phyloP scores from a whole-genome alignment of 2,888 invertebrate genomes.

The Orchesella flavescens region DNA sequence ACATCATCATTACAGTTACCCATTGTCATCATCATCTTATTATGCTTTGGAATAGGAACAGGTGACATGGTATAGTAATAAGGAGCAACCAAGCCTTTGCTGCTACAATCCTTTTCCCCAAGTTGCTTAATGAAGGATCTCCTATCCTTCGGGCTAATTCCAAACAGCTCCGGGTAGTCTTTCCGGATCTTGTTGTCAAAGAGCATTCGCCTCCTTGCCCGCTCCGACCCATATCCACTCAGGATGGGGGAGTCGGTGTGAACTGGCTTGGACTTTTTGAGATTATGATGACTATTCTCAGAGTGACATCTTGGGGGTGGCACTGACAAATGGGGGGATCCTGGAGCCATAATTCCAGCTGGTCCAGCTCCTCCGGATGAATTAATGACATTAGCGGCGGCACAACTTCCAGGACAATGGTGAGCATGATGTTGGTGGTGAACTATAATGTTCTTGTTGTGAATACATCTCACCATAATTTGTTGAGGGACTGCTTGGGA shows the following conservation, averaged over 20 bases:
- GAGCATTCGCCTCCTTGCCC: slow-evolving; percentile 64
- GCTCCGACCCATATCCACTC: slow-evolving; percentile 65
- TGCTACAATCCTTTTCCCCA: slow-evolving; percentile 58
- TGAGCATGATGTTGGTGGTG: slow-evolving; percentile 54
- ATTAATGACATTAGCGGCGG: neutral
- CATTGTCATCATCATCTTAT: slow-evolving; percentile 33
- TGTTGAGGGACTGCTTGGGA: slow-evolving; percentile 22
- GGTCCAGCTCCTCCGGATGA: neutral
- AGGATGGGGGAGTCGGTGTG: slow-evolving; percentile 69
- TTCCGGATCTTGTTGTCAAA: slow-evolving; percentile 69
- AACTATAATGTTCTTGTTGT: slow-evolving; percentile 30
- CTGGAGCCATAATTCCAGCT: slow-evolving; percentile 14
- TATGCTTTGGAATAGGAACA: slow-evolving; percentile 51
- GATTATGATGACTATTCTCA: slow-evolving; percentile 54
- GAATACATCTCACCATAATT: slow-evolving; percentile 26
- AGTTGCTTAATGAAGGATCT: slow-evolving; percentile 69
- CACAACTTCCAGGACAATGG: slow-evolving; percentile 44
- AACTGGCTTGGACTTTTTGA: slow-evolving; percentile 58
- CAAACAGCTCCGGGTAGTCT: slow-evolving; percentile 71
- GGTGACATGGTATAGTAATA: slow-evolving; percentile 69
- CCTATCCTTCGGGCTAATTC: slow-evolving; percentile 70
- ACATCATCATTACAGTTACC: slow-evolving; percentile 9
- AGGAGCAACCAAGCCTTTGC: slow-evolving; percentile 67
- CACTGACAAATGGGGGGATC: slow-evolving; percentile 34
- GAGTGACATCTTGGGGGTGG: slow-evolving; percentile 53